Conservation (phyloP, 2,113 vertebrate genomes). For the Heterocephalus glaber region DNA sequence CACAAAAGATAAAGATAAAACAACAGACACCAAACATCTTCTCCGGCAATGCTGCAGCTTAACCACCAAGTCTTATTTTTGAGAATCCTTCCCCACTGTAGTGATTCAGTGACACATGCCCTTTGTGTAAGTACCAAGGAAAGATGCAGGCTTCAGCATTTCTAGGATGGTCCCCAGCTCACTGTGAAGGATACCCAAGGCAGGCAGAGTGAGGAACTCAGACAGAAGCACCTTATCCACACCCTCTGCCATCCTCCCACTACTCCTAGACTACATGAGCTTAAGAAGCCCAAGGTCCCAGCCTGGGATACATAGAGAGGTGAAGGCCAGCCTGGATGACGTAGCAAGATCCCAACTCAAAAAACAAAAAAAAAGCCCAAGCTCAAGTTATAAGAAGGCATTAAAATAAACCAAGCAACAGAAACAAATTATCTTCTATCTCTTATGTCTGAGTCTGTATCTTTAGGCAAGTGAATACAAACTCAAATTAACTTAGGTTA, state of each 20-base stretch:
- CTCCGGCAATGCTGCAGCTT: neutral
- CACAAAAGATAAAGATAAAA: neutral
- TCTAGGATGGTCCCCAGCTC: neutral
- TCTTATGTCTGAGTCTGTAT: neutral
- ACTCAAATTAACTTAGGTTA: constrained; percentile 64
- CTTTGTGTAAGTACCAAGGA: neutral
- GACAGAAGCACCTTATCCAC: neutral
- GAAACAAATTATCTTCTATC: constrained; percentile 40
- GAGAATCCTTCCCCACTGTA: neutral
- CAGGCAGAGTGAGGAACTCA: neutral
- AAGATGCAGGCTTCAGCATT: neutral
- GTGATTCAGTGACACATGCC: neutral
- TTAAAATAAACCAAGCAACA: constrained; percentile 32
- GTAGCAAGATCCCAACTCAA: too few relatives aligned
- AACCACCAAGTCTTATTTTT: neutral
- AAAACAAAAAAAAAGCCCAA: neutral
- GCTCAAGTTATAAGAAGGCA: neutral
- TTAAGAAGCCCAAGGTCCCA: neutral
- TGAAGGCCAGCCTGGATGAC: too few relatives aligned
- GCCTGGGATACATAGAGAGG: too few relatives aligned
- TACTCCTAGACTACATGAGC: neutral
- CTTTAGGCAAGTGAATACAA: constrained; percentile 60
- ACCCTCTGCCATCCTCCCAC: neutral
- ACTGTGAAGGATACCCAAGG: neutral
- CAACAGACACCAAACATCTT: neutral